phyloP scores from a whole-genome alignment of 2,113 vertebrate species.

The Eulemur rufifrons region DNA sequence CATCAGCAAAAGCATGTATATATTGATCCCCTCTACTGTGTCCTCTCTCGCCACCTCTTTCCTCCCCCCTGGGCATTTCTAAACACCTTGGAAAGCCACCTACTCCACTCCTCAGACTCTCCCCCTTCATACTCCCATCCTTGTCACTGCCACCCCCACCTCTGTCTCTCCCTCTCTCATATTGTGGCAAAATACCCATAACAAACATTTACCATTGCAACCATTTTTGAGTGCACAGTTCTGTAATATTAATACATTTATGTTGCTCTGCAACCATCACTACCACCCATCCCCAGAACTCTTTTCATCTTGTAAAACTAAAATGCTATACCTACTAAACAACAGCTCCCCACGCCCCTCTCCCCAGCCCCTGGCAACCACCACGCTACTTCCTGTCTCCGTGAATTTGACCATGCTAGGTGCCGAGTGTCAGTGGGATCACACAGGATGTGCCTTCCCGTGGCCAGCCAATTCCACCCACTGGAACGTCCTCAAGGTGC shows the following conservation, averaged over 20 bases:
- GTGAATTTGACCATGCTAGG: background rate
- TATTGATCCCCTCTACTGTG: background rate
- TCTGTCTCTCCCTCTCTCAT: background rate
- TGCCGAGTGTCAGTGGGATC: too few relatives aligned
- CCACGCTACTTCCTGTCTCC: background rate
- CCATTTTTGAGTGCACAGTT: background rate
- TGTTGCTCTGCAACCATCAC: rapidly evolving
- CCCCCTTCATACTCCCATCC: background rate
- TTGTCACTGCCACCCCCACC: rapidly evolving
- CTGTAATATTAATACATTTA: background rate
- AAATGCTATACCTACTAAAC: background rate
- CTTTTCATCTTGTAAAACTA: background rate
- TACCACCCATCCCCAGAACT: background rate
- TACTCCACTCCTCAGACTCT: background rate
- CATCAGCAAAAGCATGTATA: background rate
- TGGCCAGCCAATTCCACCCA: background rate
- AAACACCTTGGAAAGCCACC: background rate
- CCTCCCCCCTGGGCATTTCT: background rate
- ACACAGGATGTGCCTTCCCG: background rate
- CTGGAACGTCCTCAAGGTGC: background rate
- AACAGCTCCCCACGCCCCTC: background rate
- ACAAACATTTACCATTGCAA: background rate
- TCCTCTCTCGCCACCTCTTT: background rate
- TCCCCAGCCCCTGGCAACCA: background rate
- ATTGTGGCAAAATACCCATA: background rate